Conservation (phyloP, 2,113 vertebrate genomes). For the Nycticorax nycticorax region DNA sequence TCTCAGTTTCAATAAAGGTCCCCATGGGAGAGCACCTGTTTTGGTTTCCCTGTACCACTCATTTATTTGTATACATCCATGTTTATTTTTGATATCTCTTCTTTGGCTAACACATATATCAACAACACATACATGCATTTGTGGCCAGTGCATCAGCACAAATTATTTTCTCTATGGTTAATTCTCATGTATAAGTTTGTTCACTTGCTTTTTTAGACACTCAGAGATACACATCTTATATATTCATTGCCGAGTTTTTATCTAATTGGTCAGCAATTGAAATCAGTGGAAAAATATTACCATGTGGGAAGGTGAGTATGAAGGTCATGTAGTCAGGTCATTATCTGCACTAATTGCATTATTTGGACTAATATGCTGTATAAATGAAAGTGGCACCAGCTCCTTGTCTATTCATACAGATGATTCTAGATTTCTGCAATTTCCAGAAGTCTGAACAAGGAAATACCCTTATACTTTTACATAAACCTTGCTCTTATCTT, state of each 20-base stretch:
- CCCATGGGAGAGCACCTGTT: fast-evolving
- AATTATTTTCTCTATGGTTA: background rate
- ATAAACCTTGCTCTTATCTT: background rate
- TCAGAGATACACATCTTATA: background rate
- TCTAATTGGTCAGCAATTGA: background rate
- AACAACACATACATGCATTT: fast-evolving
- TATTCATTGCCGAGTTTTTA: background rate
- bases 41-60: background rate
- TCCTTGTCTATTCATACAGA: background rate
- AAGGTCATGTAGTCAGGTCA: background rate
- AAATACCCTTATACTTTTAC: background rate
- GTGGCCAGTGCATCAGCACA: background rate
- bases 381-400: background rate
- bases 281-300: background rate
- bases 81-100: background rate
- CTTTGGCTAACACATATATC: background rate
- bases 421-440: background rate
- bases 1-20: background rate
- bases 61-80: background rate
- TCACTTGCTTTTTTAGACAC: background rate
- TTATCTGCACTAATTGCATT: background rate
- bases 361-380: background rate
- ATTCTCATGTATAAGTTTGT: background rate
- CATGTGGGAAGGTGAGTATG: background rate
- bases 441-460: background rate